These are phyloP conservation scores for Pentalonia nigronervosa DNA, from an alignment of 1,140 invertebrate species.

Conservation along the genomic window DNA sequence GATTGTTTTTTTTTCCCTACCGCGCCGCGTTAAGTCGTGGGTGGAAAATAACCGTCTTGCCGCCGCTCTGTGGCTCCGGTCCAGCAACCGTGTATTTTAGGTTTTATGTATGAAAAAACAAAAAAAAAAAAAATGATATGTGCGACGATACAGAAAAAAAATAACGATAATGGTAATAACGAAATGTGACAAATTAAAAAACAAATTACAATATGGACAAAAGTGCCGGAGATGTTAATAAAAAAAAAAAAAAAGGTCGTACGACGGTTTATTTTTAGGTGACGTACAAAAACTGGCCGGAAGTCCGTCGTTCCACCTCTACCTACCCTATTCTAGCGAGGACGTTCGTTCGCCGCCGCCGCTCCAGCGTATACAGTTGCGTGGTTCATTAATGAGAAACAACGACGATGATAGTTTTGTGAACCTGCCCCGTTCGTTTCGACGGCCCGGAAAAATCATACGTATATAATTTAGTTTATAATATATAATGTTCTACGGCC, in stretches of 20 bases:
- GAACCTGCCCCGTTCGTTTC: slow-evolving; percentile 6
- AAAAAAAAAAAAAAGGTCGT: background rate
- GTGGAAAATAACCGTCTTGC: slow-evolving; percentile 26
- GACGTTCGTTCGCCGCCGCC: background rate
- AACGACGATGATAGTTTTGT: slow-evolving; percentile 41
- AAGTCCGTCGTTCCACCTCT: background rate
- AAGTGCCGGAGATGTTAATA: background rate
- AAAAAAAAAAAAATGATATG: background rate
- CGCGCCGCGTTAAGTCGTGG: slow-evolving; percentile 11
- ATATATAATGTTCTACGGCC: background rate
- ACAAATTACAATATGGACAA: slow-evolving; percentile 10
- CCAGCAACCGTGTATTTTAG: slow-evolving; percentile 37
- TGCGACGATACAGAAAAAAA: background rate
- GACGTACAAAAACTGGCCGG: slow-evolving; percentile 42
- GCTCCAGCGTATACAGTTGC: background rate
- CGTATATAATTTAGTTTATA: background rate
- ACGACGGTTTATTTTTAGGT: slow-evolving; percentile 35
- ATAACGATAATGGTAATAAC: background rate
- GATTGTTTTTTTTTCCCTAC: slow-evolving; percentile 26
- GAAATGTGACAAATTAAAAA: slow-evolving; percentile 48
- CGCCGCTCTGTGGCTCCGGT: background rate
- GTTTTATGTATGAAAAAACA: slow-evolving; percentile 9
- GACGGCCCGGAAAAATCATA: background rate
- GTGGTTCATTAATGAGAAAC: slow-evolving; percentile 35
- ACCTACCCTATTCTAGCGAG: background rate